phyloP scores from a whole-genome alignment of 2,113 vertebrate genomes.

The Rhizomys pruinosus region DNA sequence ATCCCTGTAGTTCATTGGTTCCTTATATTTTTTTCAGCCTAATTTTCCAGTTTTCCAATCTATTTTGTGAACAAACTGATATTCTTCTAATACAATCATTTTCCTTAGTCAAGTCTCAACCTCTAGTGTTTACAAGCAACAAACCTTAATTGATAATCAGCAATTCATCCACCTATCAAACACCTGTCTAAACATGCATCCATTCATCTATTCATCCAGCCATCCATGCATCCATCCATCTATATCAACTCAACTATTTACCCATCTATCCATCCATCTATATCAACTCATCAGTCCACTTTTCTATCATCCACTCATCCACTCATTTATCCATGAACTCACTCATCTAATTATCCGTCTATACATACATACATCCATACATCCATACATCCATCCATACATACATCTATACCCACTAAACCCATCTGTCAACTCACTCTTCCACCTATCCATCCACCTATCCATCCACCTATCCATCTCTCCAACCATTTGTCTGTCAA shows the following conservation, averaged over 20 bases:
- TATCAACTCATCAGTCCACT: not conserved
- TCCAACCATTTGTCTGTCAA: not conserved
- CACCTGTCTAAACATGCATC: not conserved
- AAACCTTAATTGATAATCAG: not conserved
- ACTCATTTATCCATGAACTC: not conserved
- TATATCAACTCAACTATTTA: not conserved
- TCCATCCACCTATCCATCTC: not conserved
- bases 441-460: not conserved
- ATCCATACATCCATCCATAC: not conserved
- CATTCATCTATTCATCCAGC: not conserved
- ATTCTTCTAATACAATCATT: not conserved
- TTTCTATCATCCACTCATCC: not conserved
- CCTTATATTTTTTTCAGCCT: conserved; percentile 3
- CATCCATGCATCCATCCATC: not conserved
- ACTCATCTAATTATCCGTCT: not conserved
- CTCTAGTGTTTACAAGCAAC: not conserved
- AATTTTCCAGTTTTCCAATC: not conserved
- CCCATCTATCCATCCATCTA: not conserved
- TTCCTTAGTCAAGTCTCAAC: conserved; percentile 21
- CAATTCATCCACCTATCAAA: not conserved
- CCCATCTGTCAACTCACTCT: not conserved
- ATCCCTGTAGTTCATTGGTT: not conserved
- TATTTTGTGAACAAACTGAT: not conserved
- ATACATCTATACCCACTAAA: not conserved
- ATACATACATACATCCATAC: not conserved